These are phyloP conservation scores for Arvicanthis niloticus DNA, from an alignment of 2,113 vertebrate species.

Conservation along the genomic window DNA sequence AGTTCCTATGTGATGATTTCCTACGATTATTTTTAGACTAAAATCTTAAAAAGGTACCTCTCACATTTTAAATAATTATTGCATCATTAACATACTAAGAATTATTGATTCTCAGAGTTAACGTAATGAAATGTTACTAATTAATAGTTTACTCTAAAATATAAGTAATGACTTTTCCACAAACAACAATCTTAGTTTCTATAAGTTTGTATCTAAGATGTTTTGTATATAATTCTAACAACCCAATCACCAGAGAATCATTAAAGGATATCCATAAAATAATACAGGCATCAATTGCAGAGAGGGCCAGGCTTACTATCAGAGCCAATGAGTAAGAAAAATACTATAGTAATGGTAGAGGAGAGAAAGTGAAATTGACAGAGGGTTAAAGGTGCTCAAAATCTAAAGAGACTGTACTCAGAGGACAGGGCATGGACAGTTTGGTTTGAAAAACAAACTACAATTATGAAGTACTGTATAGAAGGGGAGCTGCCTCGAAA, in stretches of 20 bases:
- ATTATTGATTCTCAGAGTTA: conserved; percentile 24
- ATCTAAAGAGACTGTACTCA: conserved; percentile 50
- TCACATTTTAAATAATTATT: conserved; percentile 26
- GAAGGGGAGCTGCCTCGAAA: conserved; percentile 40
- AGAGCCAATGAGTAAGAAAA: conserved; percentile 93
- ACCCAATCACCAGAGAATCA: conserved; percentile 51
- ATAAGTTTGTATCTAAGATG: neutral
- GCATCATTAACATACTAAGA: conserved; percentile 32
- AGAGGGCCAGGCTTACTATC: conserved; percentile 93
- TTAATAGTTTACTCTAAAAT: conserved; percentile 20
- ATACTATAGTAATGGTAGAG: conserved; percentile 87
- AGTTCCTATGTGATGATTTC: conserved; percentile 16
- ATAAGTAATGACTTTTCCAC: conserved; percentile 44
- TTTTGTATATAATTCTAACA: conserved; percentile 48
- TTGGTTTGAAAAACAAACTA: conserved; percentile 47
- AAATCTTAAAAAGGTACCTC: neutral
- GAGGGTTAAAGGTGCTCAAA: conserved; percentile 67
- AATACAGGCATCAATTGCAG: conserved; percentile 96
- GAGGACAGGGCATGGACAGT: neutral
- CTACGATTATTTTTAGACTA: neutral
- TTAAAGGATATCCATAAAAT: conserved; percentile 99
- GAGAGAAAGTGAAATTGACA: conserved; percentile 63
- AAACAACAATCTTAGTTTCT: conserved; percentile 35
- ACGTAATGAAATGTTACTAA: conserved; percentile 53
- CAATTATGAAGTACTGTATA: neutral